Base-by-base conservation (phyloP, 1,140 invertebrate species). In the Planococcus citri region DNA sequence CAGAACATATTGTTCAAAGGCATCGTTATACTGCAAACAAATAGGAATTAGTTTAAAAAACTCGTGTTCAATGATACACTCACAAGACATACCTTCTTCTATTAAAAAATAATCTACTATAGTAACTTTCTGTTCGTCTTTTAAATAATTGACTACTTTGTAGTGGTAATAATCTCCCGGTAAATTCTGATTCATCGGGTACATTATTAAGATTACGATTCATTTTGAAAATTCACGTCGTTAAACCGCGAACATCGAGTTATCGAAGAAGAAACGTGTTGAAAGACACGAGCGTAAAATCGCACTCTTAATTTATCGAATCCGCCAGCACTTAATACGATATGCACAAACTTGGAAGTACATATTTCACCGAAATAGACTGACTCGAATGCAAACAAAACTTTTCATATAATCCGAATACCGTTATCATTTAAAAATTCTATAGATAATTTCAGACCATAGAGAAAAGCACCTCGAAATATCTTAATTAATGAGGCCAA, bases 1-100 rank as follows among this genome's bases (percentile, higher is more conserved):
- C 95, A 98, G 75, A 90, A 87, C 92, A 94, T 94, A 75, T 88
- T 88, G 75, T 89, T 88, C 78, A 93, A 77, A 71, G 90, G 90
- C 90, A 93, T 92, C 76, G 82, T 83, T 74, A 89, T 81, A 76
- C 86, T 88, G 78, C 69, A 86, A 58, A 72, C n/a, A n/a, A 29
- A 37, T 10, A 38, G 27, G 10, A 68, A 68, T 20, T 24, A 67
- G 4, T 27, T 14, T 14, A 14, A 20, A 51, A 51, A 51, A n/a
- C n/a, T n/a, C n/a, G n/a, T n/a, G n/a, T n/a, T n/a, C n/a, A n/a
- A n/a, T n/a, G n/a, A n/a, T n/a, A n/a, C n/a, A n/a, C n/a, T n/a
- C n/a, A n/a, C n/a, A n/a, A n/a, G n/a, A n/a, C n/a, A n/a, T 20
- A 20, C n/a, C 41, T 2, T 51, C 41, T 51, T 51, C 41, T 51